These are phyloP conservation scores for Pterocles orientalis DNA, from an alignment of 2,113 vertebrate genomes.

Conservation along the genomic window DNA sequence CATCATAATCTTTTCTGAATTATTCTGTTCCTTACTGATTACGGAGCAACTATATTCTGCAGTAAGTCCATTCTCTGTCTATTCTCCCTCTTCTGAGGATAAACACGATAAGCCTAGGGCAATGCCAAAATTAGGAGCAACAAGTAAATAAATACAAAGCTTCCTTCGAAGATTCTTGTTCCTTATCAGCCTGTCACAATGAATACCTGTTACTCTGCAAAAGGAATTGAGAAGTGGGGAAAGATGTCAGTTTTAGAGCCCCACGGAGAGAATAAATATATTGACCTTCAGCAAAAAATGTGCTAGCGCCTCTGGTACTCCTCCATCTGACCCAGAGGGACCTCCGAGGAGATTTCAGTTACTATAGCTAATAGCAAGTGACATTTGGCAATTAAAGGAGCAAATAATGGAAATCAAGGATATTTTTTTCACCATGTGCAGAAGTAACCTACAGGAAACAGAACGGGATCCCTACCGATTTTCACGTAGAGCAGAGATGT, in stretches of 20 bases:
- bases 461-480: background rate
- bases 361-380: background rate
- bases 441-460: background rate
- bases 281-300: background rate
- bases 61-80: background rate
- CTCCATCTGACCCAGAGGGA: background rate
- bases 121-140: background rate
- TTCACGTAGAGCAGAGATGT: background rate
- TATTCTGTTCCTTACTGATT: background rate
- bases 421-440: background rate
- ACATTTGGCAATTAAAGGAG: background rate
- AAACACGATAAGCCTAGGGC: background rate
- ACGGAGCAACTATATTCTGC: background rate
- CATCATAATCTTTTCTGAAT: background rate
- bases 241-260: background rate
- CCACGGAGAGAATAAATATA: background rate
- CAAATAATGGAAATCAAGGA: background rate
- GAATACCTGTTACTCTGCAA: background rate
- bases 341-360: background rate
- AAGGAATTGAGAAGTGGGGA: background rate
- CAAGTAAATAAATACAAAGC: background rate
- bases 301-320: background rate
- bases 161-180: background rate
- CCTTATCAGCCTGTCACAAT: background rate
- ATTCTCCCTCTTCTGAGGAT: background rate